Conservation (phyloP, 2,888 invertebrate species). For the Tetrapedia diversipes region DNA sequence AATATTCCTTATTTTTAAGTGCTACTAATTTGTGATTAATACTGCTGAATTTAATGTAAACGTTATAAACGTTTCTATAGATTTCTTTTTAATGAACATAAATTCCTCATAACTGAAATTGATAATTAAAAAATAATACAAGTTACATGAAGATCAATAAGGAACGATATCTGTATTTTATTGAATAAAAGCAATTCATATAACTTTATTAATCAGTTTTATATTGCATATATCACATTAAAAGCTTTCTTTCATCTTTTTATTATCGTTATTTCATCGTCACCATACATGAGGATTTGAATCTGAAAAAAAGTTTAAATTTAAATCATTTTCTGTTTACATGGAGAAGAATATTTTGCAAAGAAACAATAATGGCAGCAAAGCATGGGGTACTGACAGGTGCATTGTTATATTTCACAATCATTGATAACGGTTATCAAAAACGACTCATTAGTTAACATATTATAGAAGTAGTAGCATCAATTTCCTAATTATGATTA, state of each 20-base stretch:
- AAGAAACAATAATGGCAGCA: slow-evolving; percentile 34
- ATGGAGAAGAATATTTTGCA: slow-evolving; percentile 12
- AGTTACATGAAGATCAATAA: neutral
- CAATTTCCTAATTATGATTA: slow-evolving; percentile 61
- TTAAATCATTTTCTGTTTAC: slow-evolving; percentile 15
- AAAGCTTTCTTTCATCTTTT: slow-evolving; percentile 18
- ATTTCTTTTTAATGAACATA: slow-evolving; percentile 1
- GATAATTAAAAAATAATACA: neutral
- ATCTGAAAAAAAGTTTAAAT: slow-evolving; percentile 45
- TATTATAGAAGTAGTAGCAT: slow-evolving; percentile 58
- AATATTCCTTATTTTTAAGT: slow-evolving; percentile 12
- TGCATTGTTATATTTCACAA: slow-evolving; percentile 54
- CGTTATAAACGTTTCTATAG: neutral
- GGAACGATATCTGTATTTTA: slow-evolving; percentile 23
- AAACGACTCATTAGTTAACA: slow-evolving; percentile 59
- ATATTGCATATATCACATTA: slow-evolving; percentile 22
- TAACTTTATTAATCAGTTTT: slow-evolving; percentile 34
- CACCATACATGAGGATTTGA: slow-evolving; percentile 6
- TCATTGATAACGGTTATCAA: slow-evolving; percentile 54
- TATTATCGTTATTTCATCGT: slow-evolving; percentile 5
- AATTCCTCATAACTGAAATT: slow-evolving; percentile 11
- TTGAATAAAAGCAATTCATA: slow-evolving; percentile 28
- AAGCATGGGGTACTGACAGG: slow-evolving; percentile 45
- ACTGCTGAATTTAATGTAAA: slow-evolving; percentile 38
- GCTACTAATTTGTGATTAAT: neutral